phyloP scores from a whole-genome alignment of 1,140 invertebrate species.

The Polyergus mexicanus region DNA sequence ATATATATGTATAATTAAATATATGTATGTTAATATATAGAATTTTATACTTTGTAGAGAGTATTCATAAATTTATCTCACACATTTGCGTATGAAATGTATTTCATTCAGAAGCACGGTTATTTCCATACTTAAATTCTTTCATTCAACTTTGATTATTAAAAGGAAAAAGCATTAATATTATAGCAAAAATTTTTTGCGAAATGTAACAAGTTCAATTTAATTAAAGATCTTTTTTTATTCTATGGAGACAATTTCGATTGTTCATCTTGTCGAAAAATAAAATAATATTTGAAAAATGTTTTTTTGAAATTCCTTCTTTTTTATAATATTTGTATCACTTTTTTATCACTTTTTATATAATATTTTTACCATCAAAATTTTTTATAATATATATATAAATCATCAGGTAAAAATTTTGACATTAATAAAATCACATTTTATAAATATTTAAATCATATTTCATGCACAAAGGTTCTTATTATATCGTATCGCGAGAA shows the following conservation, averaged over 20 bases:
- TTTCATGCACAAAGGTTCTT: neutral
- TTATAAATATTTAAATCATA: slow-evolving; percentile 4
- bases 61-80: neutral
- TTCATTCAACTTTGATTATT: no score
- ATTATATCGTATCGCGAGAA: neutral
- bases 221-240: no score
- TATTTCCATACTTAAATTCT: neutral
- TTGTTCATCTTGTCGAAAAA: no score
- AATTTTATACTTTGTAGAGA: slow-evolving; percentile 2
- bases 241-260: no score
- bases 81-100: neutral
- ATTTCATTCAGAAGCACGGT: neutral
- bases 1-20: neutral
- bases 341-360: no score
- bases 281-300: no score
- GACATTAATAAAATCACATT: neutral
- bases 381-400: neutral
- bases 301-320: no score
- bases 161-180: no score
- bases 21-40: neutral
- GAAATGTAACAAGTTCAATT: no score
- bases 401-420: neutral
- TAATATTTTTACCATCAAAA: neutral
- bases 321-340: no score
- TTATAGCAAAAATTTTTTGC: no score